Evolutionary conservation across 2,888 invertebrate genomes (phyloP).

Genomic region (Synanthedon tipuliformis): DNA sequence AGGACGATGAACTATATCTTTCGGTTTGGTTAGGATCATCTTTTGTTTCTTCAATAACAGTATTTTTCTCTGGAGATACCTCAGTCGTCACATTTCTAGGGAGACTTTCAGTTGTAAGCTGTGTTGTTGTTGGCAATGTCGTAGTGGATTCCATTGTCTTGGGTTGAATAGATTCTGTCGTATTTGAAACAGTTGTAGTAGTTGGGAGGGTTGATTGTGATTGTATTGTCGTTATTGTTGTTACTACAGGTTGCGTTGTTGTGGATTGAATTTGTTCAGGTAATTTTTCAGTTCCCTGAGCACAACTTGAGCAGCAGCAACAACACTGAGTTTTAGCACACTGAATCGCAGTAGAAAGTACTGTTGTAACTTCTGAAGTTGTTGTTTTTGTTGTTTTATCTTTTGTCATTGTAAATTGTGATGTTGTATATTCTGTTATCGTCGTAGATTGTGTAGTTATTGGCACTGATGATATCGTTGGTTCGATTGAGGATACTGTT

Average conservation of each 20-base stretch:
- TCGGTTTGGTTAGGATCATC: background rate
- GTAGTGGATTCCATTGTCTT: background rate
- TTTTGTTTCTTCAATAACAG: background rate
- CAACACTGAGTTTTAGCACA: too few species aligned
- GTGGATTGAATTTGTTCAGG: background rate
- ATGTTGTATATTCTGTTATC: slow-evolving; percentile 1
- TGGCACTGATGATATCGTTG: slow-evolving; percentile 3
- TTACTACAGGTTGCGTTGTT: too few species aligned
- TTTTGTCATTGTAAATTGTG: background rate
- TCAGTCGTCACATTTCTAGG: slow-evolving; percentile 1
- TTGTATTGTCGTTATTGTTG: too few species aligned
- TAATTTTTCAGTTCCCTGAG: background rate
- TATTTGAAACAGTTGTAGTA: slow-evolving; percentile 4
- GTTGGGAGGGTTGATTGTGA: background rate
- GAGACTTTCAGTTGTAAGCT: background rate
- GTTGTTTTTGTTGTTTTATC: background rate
- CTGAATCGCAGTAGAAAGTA: background rate
- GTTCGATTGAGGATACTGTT: background rate
- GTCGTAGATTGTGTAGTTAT: slow-evolving; percentile 3
- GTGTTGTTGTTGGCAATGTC: slow-evolving; percentile 2
- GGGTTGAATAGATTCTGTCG: background rate
- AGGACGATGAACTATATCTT: background rate
- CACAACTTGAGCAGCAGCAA: too few species aligned
- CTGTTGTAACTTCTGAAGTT: background rate
- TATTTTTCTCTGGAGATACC: too few species aligned